phyloP scores from a whole-genome alignment of 2,113 vertebrate genomes.

The Pseudorectes ferrugineus region DNA sequence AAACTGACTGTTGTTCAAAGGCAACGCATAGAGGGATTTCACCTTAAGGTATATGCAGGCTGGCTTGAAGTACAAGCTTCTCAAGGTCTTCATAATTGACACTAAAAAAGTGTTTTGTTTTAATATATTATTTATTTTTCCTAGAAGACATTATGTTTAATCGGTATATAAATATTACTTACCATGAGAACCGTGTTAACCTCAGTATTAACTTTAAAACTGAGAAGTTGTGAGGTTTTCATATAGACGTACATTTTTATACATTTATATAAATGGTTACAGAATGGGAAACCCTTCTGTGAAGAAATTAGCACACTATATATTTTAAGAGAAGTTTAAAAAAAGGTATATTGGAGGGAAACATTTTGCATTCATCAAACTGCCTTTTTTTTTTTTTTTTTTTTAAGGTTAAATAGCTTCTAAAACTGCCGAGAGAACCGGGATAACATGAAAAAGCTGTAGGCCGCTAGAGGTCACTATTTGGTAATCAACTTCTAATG shows the following conservation, averaged over 20 bases:
- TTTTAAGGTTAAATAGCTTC: not conserved
- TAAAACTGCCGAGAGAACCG: not conserved
- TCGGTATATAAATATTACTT: not conserved
- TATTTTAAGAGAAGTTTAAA: not conserved
- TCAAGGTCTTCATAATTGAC: not conserved
- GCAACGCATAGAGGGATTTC: not conserved
- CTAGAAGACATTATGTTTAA: not conserved
- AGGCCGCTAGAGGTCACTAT: slow-evolving; percentile 90
- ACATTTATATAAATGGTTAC: not conserved
- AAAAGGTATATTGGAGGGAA: not conserved
- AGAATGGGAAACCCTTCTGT: not conserved
- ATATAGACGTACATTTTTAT: not conserved
- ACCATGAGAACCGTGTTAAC: not conserved
- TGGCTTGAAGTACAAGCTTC: not conserved
- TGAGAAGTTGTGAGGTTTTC: not conserved
- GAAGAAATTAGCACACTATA: not conserved
- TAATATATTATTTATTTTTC: not conserved
- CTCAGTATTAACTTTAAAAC: not conserved
- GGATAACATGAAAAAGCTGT: slow-evolving; percentile 15
- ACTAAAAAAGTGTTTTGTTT: not conserved
- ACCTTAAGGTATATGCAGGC: fast-evolving
- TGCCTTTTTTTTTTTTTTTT: not conserved
- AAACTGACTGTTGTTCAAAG: not conserved
- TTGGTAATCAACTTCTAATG: slow-evolving; percentile 90
- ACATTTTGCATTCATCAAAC: not conserved